A percentile compares a stretch with the other conserved stretches of the same genome.
phyloP scores from a whole-genome alignment of 2,797 vertebrate species.

The Pipistrellus nathusii region DNA sequence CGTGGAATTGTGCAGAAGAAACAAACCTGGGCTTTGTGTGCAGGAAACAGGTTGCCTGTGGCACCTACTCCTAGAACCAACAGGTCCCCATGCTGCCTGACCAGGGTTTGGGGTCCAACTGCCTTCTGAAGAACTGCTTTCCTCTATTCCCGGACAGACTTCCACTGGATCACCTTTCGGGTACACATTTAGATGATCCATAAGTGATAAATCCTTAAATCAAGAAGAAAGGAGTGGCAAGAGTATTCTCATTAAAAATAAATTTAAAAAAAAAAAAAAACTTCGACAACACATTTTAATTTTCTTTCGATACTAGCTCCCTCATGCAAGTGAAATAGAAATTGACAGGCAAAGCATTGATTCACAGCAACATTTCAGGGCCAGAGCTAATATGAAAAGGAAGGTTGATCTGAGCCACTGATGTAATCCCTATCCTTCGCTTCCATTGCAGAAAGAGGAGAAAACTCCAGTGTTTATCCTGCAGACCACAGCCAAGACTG shows the following conservation, averaged over 20 bases:
- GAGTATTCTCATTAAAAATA: background rate
- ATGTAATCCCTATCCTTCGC: background rate
- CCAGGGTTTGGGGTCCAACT: background rate
- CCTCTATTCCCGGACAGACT: background rate
- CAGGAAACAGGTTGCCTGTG: fast-evolving
- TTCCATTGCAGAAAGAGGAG: conserved; percentile 1
- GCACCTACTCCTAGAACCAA: background rate
- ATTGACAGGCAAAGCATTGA: background rate
- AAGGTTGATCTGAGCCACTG: background rate
- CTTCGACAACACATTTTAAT: background rate
- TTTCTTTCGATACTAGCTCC: background rate
- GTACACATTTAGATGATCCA: background rate
- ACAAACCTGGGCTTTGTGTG: fast-evolving
- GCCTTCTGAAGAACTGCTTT: background rate
- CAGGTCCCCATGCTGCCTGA: background rate
- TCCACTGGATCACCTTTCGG: background rate
- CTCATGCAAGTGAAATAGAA: background rate
- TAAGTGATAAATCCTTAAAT: background rate
- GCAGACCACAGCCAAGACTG: background rate
- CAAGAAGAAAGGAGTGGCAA: background rate
- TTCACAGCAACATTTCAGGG: background rate
- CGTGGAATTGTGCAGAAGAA: background rate
- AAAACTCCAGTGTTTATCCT: background rate
- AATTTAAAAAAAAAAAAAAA: background rate
- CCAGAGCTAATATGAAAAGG: background rate